Evolutionary conservation across 2,888 invertebrate species (phyloP), one percentile per base, ranked within the genome.

Genomic region (Nysson spinosus): DNA sequence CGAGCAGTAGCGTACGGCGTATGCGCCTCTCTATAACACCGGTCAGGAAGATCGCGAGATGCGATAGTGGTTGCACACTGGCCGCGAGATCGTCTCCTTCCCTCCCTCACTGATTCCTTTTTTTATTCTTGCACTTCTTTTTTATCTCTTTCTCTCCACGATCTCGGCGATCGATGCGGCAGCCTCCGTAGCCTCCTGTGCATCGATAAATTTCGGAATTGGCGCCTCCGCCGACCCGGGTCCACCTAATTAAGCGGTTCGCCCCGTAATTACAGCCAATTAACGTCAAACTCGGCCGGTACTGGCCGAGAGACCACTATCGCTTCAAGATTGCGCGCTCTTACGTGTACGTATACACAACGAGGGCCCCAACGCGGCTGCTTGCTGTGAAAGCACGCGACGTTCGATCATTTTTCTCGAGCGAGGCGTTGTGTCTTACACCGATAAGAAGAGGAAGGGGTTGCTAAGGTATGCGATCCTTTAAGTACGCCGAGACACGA

Each of bases 171-270:
- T 61, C 69, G 44, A 37, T 43, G 57, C 63, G 51, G 62, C 66
- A 62, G 65, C 67, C 65, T 34, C 44, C 54, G 47, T 37, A 24
- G 56, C 52, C 24, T 26, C 39, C 56, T 14, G 69, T 72, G 77
- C 66, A 64, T 76, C 82, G 83, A 85, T 85, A 83, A 83, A 85
- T 83, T 85, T 84, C 69, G 77, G 82, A 76, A 77, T 83, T 71
- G 80, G 71, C 72, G 75, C 75, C 73, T 72, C 63, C 58, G 70
- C 63, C 72, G 68, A 58, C 54, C 63, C 55, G 43, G 64, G 68
- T 68, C 72, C 75, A 69, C 71, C 80, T 84, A 84, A 85, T 85
- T 84, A 83, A 85, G 83, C 79, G 75, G 75, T 83, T 83, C 74
- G 74, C 76, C 78, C 76, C 77, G 75, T 82, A 84, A 84, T 84